These are phyloP conservation scores for Channallabes apus DNA, from an alignment of 2,797 vertebrate genomes.

Conservation along the genomic window DNA sequence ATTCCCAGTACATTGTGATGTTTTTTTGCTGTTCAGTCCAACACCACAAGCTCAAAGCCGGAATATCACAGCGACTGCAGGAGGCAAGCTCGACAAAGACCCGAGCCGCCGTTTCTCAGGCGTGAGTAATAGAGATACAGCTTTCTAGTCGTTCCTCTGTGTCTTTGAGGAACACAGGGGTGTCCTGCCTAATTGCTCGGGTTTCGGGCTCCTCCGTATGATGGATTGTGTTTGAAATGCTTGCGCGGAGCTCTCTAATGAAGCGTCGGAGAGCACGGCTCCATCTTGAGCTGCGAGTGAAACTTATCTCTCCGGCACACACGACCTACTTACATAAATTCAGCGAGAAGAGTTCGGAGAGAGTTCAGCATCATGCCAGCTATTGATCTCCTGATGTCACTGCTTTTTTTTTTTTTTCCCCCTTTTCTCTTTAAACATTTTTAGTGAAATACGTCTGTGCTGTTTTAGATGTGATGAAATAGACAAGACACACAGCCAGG, in stretches of 20 bases:
- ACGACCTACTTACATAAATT: constrained; percentile 58
- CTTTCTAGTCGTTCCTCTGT: constrained; percentile 18
- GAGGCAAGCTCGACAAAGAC: constrained; percentile 33
- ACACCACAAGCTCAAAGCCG: constrained; percentile 24
- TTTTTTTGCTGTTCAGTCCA: neutral
- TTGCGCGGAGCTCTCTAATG: constrained; percentile 43
- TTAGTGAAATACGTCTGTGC: constrained; percentile 1
- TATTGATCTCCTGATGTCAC: constrained; percentile 44
- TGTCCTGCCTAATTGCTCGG: constrained; percentile 53
- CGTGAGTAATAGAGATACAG: constrained; percentile 40
- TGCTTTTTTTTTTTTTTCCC: neutral
- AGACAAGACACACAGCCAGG: neutral
- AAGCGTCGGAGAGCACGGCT: constrained; percentile 34
- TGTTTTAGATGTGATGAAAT: constrained; percentile 7
- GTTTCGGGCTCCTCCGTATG: constrained; percentile 47
- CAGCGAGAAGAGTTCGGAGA: constrained; percentile 43
- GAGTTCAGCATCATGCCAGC: constrained; percentile 48
- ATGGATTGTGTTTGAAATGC: constrained; percentile 54
- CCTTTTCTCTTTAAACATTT: neutral
- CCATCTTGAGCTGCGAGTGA: constrained; percentile 31
- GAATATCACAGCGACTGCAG: constrained; percentile 24
- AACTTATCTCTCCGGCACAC: constrained; percentile 37
- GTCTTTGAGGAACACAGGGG: constrained; percentile 49
- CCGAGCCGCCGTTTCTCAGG: constrained; percentile 14
- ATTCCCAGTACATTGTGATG: neutral